These are phyloP conservation scores for Felis chaus DNA, from an alignment of 2,113 vertebrate species.

Conservation along the genomic window DNA sequence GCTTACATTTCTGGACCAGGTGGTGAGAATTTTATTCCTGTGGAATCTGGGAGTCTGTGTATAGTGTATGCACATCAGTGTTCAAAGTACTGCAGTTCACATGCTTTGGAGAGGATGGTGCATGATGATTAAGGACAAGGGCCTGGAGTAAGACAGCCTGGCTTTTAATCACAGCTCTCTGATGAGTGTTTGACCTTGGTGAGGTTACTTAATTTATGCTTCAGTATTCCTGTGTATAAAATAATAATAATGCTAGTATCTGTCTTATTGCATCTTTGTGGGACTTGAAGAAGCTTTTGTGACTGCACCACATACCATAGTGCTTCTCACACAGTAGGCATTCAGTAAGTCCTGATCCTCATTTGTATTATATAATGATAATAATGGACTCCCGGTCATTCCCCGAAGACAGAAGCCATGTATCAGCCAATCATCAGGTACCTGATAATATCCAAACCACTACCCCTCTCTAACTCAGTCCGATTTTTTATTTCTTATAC, in stretches of 20 bases:
- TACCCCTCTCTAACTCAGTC: background rate
- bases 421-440: background rate
- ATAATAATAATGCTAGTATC: background rate
- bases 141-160: background rate
- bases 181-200: background rate
- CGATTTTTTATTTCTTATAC: background rate
- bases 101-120: background rate
- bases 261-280: background rate
- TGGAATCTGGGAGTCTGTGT: background rate
- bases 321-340: background rate
- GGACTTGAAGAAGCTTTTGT: background rate
- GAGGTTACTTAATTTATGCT: background rate
- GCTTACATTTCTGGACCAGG: background rate
- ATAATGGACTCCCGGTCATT: background rate
- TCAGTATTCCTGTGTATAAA: background rate
- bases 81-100: background rate
- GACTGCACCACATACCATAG: fast-evolving
- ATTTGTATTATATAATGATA: background rate
- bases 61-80: background rate
- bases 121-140: background rate
- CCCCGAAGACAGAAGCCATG: background rate
- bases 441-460: background rate
- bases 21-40: background rate
- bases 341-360: background rate
- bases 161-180: background rate